Evolutionary conservation across 2,888 invertebrate genomes (phyloP), one percentile per base, ranked within the genome.

Genomic region (Lepeophtheirus nordmannii): DNA sequence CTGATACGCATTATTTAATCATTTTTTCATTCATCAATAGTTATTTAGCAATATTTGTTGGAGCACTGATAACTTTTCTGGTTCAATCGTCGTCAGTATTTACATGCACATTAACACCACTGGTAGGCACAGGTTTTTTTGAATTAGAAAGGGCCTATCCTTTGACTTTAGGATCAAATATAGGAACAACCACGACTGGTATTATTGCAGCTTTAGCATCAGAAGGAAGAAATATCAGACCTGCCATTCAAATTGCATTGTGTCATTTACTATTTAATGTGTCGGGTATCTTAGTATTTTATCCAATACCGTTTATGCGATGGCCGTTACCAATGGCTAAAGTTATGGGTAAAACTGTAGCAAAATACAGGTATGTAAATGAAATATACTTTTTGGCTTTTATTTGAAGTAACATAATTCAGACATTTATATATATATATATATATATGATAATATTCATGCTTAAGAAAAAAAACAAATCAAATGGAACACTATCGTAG

Each of bases 231-330:
- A 71, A 71, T 8, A 70, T 78, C 20, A 71, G 70, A 40, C 69
- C 73, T n/a, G 69, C 70, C 68, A 22, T 71, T 68, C 76, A 79
- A 71, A 75, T 80, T 64, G 78, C 81, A 1, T 74, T 81, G 11
- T 79, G 80, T 67, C 81, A 82, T 72, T 73, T 81, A n/a, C 77
- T 81, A 69, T 82, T 81, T 74, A 81, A 81, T 73, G 70, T 81
- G 10, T 71, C 74, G 3, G 79, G 79, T 12, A 78, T 81, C 53
- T 53, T 80, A 0, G 69, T 81, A 1, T 82, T 78, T 72, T 82
- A 80, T 70, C 79, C 80, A 0, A 72, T 82, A 10, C 81, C 80
- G 1, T 75, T 74, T 68, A 73, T 77, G 72, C 72, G 81, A 38
- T 69, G 78, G 46, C 81, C 81, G 0, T 76, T 81, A 38, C 71